Evolutionary conservation across 2,888 invertebrate genomes (phyloP).

Genomic region (Caenorhabditis zanzibari): DNA sequence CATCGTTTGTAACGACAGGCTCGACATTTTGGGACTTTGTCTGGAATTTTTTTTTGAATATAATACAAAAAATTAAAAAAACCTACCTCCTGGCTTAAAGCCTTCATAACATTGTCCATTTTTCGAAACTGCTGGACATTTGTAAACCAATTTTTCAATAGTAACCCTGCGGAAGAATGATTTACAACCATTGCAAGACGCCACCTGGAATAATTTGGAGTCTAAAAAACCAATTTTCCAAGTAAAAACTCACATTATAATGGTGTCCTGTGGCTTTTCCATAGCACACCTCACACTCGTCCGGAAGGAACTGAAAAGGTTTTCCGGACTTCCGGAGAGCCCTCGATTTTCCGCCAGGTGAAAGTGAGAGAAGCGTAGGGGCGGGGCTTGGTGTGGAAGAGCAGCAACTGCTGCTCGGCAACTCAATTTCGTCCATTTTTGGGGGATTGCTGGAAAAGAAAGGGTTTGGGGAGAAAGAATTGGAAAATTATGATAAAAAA

Average conservation of each 20-base stretch:
- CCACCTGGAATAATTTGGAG: neutral
- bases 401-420: conserved; percentile 29
- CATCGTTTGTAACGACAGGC: conserved; percentile 50
- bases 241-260: conserved; percentile 54
- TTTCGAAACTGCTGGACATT: conserved; percentile 4
- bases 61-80: too few relatives aligned
- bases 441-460: neutral
- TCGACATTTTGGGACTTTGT: conserved; percentile 48
- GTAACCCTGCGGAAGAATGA: conserved; percentile 51
- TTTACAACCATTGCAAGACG: conserved; percentile 1
- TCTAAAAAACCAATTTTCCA: too few relatives aligned
- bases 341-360: conserved; percentile 15
- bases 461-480: neutral
- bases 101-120: conserved; percentile 20
- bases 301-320: conserved; percentile 45
- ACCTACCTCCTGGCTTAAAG: conserved; percentile 36
- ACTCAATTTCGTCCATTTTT: conserved; percentile 37
- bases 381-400: conserved; percentile 36
- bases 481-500: neutral
- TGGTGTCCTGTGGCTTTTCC: conserved; percentile 64
- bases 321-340: conserved; percentile 51
- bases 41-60: conserved; percentile 12
- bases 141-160: conserved; percentile 26
- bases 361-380: neutral
- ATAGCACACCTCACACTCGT: conserved; percentile 47